These are phyloP conservation scores for Brachionus sp. DNA, from an alignment of 1,140 invertebrate genomes.

Conservation along the genomic window DNA sequence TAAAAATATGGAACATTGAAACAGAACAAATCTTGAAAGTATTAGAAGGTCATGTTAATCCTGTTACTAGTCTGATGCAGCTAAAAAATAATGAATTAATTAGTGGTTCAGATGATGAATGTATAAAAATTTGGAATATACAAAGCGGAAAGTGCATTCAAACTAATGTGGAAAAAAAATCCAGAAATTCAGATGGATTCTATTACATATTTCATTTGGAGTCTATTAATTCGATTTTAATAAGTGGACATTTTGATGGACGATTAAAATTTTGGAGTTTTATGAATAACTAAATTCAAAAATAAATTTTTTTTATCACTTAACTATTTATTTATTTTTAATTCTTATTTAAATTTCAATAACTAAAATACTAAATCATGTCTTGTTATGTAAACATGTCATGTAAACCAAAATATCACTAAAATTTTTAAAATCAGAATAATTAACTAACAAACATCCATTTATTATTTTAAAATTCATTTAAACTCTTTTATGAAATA, in stretches of 20 bases:
- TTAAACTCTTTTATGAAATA: too few relatives aligned
- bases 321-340: too few relatives aligned
- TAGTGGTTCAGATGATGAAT: neutral
- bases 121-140: neutral
- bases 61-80: neutral
- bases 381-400: too few relatives aligned
- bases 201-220: neutral
- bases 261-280: neutral
- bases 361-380: too few relatives aligned
- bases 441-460: too few relatives aligned
- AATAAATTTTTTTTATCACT: too few relatives aligned
- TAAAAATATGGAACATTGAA: neutral
- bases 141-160: neutral
- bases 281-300: too few relatives aligned
- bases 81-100: neutral
- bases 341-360: too few relatives aligned
- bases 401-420: too few relatives aligned
- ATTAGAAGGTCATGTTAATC: neutral
- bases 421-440: too few relatives aligned
- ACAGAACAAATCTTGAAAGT: neutral
- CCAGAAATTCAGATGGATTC: neutral
- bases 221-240: neutral
- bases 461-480: too few relatives aligned
- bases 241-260: neutral
- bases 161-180: neutral